Conservation (phyloP, 2,797 vertebrate genomes). For the Lepidocolaptes lacrymiger region DNA sequence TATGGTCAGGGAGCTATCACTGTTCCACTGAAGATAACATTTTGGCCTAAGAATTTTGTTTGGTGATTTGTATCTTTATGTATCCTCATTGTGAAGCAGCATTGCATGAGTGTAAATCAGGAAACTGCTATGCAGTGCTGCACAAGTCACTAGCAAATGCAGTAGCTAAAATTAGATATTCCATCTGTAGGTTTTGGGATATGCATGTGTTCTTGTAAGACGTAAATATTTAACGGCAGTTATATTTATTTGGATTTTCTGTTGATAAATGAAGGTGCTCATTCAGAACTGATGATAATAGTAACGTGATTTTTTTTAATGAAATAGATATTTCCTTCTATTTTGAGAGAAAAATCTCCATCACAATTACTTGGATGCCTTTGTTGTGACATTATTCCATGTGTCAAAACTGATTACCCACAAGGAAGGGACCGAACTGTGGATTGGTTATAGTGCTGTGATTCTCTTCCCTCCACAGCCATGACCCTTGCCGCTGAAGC, state of each 20-base stretch:
- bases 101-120: background rate
- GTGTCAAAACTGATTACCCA: background rate
- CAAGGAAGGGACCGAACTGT: background rate
- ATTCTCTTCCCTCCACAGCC: background rate
- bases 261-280: background rate
- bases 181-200: background rate
- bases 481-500: background rate
- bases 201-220: background rate
- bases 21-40: background rate
- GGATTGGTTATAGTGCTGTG: background rate
- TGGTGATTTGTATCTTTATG: background rate
- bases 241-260: constrained; percentile 6
- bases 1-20: background rate
- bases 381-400: background rate
- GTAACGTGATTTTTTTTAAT: background rate
- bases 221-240: background rate
- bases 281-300: background rate
- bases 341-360: background rate
- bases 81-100: background rate
- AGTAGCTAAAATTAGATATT: background rate
- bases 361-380: background rate
- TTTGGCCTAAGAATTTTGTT: background rate
- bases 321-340: background rate
- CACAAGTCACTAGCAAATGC: background rate
- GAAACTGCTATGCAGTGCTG: background rate